A percentile compares a stretch with the other conserved stretches of the same genome.
Evolutionary conservation across 2,888 invertebrate species (phyloP).

Genomic region (Tryphoninae sp.): DNA sequence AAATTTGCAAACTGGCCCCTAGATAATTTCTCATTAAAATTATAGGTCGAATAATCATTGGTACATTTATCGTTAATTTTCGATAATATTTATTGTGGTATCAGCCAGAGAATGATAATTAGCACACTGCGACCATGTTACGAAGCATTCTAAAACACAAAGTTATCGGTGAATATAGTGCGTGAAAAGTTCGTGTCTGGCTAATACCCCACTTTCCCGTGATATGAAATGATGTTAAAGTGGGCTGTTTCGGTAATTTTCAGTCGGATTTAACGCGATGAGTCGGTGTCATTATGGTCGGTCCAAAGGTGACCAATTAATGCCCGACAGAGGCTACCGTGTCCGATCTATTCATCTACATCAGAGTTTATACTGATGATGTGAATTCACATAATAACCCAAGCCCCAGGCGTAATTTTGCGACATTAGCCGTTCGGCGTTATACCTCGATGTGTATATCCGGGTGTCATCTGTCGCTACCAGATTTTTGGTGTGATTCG

Average conservation of each 20-base stretch:
- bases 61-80: no score
- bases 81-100: no score
- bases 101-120: no score
- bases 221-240: background rate
- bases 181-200: background rate
- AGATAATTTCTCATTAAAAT: no score
- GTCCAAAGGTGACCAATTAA: constrained; percentile 14
- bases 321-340: background rate
- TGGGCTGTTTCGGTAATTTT: background rate
- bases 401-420: background rate
- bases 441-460: background rate
- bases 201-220: background rate
- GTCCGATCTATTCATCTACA: constrained; percentile 21
- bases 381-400: background rate
- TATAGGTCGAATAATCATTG: no score
- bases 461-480: constrained; percentile 58
- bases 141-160: background rate
- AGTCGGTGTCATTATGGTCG: background rate
- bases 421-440: constrained; percentile 1
- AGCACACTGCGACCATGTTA: background rate
- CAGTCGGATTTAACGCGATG: constrained; percentile 11
- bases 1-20: no score
- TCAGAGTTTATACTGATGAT: background rate
- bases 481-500: constrained; percentile 67
- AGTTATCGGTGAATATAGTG: background rate